These are phyloP conservation scores for Ispidina picta DNA, from an alignment of 2,797 vertebrate species.

Conservation along the genomic window DNA sequence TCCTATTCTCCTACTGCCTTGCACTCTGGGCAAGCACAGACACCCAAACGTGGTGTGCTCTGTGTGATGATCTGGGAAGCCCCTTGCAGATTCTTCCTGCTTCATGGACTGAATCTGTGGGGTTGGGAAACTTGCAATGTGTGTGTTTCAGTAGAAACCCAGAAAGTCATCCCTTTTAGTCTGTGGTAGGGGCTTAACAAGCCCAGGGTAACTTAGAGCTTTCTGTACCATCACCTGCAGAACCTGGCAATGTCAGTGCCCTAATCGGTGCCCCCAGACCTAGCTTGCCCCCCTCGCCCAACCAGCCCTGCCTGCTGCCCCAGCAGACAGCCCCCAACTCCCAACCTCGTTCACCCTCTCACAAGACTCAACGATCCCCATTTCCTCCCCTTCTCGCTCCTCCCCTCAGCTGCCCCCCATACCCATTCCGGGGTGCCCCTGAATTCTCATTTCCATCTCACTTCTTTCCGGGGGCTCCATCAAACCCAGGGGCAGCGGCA, in stretches of 20 bases:
- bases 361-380: not conserved
- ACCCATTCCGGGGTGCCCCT: not conserved
- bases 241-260: not conserved
- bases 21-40: not conserved
- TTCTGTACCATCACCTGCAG: accelerated
- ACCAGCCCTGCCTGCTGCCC: not conserved
- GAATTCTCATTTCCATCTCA: not conserved
- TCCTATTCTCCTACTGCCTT: not conserved
- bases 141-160: not conserved
- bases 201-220: not conserved
- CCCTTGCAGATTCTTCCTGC: not conserved
- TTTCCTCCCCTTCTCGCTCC: not conserved
- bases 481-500: not conserved
- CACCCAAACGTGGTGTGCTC: accelerated
- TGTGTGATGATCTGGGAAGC: not conserved
- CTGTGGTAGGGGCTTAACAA: not conserved
- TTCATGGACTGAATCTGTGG: not conserved
- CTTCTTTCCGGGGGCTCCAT: not conserved
- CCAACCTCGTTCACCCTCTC: too few relatives aligned
- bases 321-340: too few relatives aligned
- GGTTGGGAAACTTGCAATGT: not conserved
- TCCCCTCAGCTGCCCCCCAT: not conserved
- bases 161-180: not conserved
- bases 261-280: not conserved
- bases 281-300: too few relatives aligned